Conservation (phyloP, 1,140 invertebrate genomes). For the Berghia stephanieae region DNA sequence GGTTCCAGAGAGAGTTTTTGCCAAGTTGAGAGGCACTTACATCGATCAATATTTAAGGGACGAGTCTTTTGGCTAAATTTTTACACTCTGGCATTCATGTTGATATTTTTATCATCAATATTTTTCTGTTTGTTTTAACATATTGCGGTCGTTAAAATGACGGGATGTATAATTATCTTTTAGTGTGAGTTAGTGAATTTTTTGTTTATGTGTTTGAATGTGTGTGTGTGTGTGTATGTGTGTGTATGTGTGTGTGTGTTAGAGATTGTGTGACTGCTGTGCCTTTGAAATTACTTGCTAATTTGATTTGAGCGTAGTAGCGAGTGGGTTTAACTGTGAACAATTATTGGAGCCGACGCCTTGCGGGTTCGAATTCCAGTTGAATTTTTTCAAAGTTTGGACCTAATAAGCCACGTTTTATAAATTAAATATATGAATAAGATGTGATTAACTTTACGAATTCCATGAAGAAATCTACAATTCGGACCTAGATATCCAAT, state of each 20-base stretch:
- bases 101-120: conserved; percentile 76
- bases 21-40: no score
- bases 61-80: no score
- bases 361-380: not conserved
- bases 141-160: not conserved
- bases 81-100: conserved; percentile 88
- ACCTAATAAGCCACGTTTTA: no score
- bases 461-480: no score
- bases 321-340: not conserved
- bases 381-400: no score
- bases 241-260: not conserved
- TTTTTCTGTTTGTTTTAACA: not conserved
- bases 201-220: not conserved
- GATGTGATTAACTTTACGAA: no score
- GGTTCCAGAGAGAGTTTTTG: conserved; percentile 94
- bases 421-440: no score
- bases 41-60: no score
- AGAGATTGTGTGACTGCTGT: not conserved
- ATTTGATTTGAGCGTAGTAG: not conserved
- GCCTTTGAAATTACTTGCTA: not conserved
- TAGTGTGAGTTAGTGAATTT: no score
- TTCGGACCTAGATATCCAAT: no score
- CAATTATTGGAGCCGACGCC: not conserved
- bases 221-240: not conserved
- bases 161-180: no score